Evolutionary conservation across 2,888 invertebrate species (phyloP).

Genomic region (Margaritifera margaritifera): DNA sequence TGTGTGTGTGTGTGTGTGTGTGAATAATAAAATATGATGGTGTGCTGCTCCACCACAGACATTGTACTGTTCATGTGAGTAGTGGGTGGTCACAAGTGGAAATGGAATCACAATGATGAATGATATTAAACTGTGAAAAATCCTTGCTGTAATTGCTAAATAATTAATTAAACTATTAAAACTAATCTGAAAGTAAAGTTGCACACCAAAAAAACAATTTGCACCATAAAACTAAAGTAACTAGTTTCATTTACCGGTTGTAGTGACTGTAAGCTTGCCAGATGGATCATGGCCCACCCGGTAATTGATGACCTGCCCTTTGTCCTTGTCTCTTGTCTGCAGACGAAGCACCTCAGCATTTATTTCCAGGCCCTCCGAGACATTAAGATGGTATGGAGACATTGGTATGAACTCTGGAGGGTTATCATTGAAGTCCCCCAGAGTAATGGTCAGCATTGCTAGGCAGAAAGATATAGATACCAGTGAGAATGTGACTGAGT

Average conservation of each 20-base stretch:
- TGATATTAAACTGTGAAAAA: too few species aligned
- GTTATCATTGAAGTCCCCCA: constrained; percentile 63
- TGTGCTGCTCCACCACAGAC: too few species aligned
- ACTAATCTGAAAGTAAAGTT: too few species aligned
- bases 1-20: too few species aligned
- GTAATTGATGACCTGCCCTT: constrained; percentile 49
- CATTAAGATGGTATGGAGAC: constrained; percentile 40
- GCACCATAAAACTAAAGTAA: background rate
- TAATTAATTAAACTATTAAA: too few species aligned
- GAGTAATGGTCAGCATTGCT: constrained; percentile 54
- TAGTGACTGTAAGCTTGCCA: constrained; percentile 36
- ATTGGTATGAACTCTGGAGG: constrained; percentile 55
- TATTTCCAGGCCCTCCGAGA: constrained; percentile 52
- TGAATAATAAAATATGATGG: too few species aligned
- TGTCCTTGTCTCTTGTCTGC: constrained; percentile 55
- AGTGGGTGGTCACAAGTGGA: too few species aligned
- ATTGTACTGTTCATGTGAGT: too few species aligned
- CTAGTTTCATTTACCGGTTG: constrained; percentile 34
- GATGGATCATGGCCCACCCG: constrained; percentile 33
- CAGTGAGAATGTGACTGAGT: too few species aligned
- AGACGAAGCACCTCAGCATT: constrained; percentile 53
- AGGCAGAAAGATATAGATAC: constrained; percentile 10
- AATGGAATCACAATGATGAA: too few species aligned
- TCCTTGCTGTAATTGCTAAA: too few species aligned
- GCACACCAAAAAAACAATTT: too few species aligned